phyloP scores from a whole-genome alignment of 2,113 vertebrate species.

The Agelaius tricolor region DNA sequence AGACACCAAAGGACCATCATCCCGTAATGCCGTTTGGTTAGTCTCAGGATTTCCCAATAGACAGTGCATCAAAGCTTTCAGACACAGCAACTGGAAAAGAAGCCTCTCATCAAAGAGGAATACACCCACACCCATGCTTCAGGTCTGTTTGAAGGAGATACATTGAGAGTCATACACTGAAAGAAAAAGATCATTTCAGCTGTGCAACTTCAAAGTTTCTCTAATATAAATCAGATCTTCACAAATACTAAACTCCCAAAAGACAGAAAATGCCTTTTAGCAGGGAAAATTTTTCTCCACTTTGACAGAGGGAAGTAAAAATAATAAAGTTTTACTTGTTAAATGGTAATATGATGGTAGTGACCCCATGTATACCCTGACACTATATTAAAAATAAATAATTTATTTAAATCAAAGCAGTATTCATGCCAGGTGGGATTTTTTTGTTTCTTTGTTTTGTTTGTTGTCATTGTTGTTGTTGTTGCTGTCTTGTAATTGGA shows the following conservation, averaged over 20 bases:
- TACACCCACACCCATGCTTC: background rate
- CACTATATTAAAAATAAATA: background rate
- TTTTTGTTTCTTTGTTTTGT: background rate
- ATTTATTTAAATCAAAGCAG: background rate
- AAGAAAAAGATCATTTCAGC: background rate
- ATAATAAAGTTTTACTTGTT: background rate
- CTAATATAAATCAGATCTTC: background rate
- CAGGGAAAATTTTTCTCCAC: background rate
- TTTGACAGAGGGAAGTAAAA: background rate
- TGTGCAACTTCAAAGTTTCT: background rate
- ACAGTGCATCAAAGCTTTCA: background rate
- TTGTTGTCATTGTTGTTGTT: background rate
- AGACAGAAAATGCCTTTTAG: background rate
- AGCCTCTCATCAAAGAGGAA: background rate
- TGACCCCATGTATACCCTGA: too few relatives aligned
- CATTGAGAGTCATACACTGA: background rate
- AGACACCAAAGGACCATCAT: background rate
- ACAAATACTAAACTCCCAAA: background rate
- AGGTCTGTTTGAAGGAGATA: background rate
- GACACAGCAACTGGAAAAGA: background rate
- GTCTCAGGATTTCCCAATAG: background rate
- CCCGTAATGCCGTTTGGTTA: background rate
- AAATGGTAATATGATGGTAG: background rate
- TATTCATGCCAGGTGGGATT: background rate
- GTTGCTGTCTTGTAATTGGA: background rate